Base-by-base conservation (phyloP, 1,140 invertebrate genomes). In the Hyles euphorbiae region DNA sequence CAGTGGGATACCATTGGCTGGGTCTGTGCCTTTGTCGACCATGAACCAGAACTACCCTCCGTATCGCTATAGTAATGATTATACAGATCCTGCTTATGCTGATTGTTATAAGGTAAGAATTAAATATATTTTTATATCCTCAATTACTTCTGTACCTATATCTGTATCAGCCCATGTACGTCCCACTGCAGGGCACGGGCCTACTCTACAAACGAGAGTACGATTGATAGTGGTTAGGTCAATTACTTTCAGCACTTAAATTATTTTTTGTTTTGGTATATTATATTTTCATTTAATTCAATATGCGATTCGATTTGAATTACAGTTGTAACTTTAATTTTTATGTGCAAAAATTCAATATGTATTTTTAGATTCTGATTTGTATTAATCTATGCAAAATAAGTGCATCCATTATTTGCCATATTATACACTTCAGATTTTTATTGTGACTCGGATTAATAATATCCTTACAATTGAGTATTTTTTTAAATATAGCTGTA, bases 41-140 rank as follows among this genome's bases (percentile, higher is more conserved):
- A 92, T 94, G 70, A 91, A 91, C 63, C 89, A 81, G 65, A 74
- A 76, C 63, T 90, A 91, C 66, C 84, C 91, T 43, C 83, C 83
- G 52, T 95, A 94, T 83, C 91, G 96, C 78, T 97, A 97, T 87
- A 96, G 95, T 36, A 94, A 95, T 44, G 96, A 98, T 78, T 98
- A 96, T 81, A 93, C 94, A 40, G 96, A 97, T 73, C 93, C 95
- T 6, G 92, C 92, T 62, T 95, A 95, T 88, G 93, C 94, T 45
- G 85, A 88, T 58, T 86, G 78, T 59, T 84, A 86, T 70, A 86
- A 86, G 81, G 83, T 88, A 65, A 63, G 66, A 47, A 62, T 57
- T n/a, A 34, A 52, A 2, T 1, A 5, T 40, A 40, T 40, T 40
- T 52, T 56, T 59, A 57, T 58, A 34, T 3, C 3, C 10, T 53